phyloP scores from a whole-genome alignment of 2,888 invertebrate genomes.

The Melieria omissa region DNA sequence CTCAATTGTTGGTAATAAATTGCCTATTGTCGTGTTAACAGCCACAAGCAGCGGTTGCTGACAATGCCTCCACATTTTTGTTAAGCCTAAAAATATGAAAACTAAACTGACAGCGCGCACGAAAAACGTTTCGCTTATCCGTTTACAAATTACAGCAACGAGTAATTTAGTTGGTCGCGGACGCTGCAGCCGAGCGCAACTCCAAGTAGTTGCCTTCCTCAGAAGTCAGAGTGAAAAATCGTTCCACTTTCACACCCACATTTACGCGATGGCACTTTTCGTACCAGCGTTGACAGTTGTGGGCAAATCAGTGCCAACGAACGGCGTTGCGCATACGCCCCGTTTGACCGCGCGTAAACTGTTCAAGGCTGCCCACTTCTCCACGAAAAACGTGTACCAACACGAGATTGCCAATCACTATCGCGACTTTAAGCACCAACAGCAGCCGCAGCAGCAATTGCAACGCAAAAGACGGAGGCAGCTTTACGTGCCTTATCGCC shows the following conservation, averaged over 20 bases:
- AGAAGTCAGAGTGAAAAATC: too few relatives aligned
- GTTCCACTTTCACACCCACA: too few relatives aligned
- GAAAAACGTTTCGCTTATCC: not conserved
- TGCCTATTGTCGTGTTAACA: conserved; percentile 62
- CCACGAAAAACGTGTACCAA: conserved; percentile 45
- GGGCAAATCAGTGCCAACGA: conserved; percentile 49
- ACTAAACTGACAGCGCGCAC: not conserved
- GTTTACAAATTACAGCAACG: not conserved
- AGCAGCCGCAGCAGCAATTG: conserved; percentile 33
- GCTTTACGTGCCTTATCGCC: conserved; percentile 36
- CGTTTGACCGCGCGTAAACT: conserved; percentile 53
- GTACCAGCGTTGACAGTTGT: conserved; percentile 46
- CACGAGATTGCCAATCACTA: conserved; percentile 65
- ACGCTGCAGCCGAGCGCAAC: too few relatives aligned
- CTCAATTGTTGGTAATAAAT: conserved; percentile 52
- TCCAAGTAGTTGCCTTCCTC: too few relatives aligned
- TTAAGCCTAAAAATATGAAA: conserved; percentile 2
- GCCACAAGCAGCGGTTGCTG: conserved; percentile 42
- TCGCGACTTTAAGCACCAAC: conserved; percentile 55
- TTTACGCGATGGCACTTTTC: too few relatives aligned
- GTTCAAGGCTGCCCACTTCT: conserved; percentile 48
- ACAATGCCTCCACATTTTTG: not conserved
- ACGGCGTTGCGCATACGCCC: conserved; percentile 38
- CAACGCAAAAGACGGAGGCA: conserved; percentile 31
- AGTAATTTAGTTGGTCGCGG: not conserved